Evolutionary conservation across 2,888 invertebrate species (phyloP).

Genomic region (Polyommatus iphigenia): DNA sequence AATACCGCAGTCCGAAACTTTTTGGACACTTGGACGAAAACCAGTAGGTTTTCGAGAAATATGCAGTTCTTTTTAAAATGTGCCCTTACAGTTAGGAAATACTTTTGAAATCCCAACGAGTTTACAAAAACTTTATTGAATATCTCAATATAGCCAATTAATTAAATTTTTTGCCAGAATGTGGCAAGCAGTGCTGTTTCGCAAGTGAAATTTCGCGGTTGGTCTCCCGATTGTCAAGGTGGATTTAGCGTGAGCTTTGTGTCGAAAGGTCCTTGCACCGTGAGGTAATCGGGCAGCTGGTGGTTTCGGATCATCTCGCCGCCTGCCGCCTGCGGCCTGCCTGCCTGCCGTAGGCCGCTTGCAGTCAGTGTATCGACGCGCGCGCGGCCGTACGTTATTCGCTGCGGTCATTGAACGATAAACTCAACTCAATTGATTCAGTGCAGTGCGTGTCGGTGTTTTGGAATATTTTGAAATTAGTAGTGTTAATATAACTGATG

Average conservation of each 20-base stretch:
- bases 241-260: conserved; percentile 71
- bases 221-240: conserved; percentile 67
- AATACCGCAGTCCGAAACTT: neutral
- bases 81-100: neutral
- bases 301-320: conserved; percentile 59
- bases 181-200: conserved; percentile 38
- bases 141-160: conserved; percentile 23
- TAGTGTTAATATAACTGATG: neutral
- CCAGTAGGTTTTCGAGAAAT: neutral
- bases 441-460: neutral
- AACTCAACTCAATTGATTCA: conserved; percentile 16
- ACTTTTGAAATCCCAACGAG: neutral
- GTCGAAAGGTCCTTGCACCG: conserved; percentile 77
- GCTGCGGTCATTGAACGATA: conserved; percentile 38
- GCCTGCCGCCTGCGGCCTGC: conserved; percentile 38
- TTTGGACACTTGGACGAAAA: neutral
- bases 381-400: conserved; percentile 63
- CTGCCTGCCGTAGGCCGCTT: conserved; percentile 46
- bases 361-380: conserved; percentile 68
- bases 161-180: neutral
- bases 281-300: conserved; percentile 72
- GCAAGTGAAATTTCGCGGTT: conserved; percentile 60
- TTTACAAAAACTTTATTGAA: neutral
- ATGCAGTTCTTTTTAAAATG: neutral
- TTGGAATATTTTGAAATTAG: neutral